Evolutionary conservation across 1,140 invertebrate genomes (phyloP).

Genomic region (Solen grandis): DNA sequence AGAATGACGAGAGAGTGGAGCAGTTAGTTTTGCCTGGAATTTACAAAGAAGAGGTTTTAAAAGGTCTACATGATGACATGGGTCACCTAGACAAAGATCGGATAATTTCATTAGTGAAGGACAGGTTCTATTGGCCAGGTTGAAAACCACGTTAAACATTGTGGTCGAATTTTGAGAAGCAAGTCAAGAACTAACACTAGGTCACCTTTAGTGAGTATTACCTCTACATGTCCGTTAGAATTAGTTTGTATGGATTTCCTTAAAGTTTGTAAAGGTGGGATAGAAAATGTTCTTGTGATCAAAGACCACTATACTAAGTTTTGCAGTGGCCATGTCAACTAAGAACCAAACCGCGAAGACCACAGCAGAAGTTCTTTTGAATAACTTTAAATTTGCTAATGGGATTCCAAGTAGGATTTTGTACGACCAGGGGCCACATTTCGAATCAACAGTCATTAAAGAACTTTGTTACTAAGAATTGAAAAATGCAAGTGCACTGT

Average conservation of each 20-base stretch:
- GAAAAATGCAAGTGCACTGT: neutral
- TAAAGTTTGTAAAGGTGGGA: slow-evolving; percentile 28
- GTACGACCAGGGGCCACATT: neutral
- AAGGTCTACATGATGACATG: neutral
- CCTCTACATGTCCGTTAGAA: slow-evolving; percentile 34
- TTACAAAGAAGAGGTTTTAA: neutral
- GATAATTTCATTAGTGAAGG: neutral
- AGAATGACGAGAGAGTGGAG: neutral
- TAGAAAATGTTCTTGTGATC: neutral
- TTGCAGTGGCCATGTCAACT: neutral
- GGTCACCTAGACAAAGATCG: neutral
- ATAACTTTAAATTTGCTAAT: neutral
- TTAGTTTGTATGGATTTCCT: slow-evolving; percentile 55
- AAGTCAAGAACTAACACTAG: slow-evolving; percentile 22
- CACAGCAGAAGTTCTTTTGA: neutral
- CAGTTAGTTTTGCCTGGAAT: slow-evolving; percentile 6
- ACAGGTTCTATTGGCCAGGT: slow-evolving; percentile 26
- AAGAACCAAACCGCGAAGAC: neutral
- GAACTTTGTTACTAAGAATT: neutral
- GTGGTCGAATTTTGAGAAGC: slow-evolving; percentile 24
- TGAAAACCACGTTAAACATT: neutral
- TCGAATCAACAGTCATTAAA: neutral
- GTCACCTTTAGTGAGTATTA: slow-evolving; percentile 43
- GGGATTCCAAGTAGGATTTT: neutral
- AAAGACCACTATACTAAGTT: neutral